Evolutionary conservation across 1,140 invertebrate species (phyloP), one percentile per base, ranked within the genome.

Genomic region (Micrasema minimum): DNA sequence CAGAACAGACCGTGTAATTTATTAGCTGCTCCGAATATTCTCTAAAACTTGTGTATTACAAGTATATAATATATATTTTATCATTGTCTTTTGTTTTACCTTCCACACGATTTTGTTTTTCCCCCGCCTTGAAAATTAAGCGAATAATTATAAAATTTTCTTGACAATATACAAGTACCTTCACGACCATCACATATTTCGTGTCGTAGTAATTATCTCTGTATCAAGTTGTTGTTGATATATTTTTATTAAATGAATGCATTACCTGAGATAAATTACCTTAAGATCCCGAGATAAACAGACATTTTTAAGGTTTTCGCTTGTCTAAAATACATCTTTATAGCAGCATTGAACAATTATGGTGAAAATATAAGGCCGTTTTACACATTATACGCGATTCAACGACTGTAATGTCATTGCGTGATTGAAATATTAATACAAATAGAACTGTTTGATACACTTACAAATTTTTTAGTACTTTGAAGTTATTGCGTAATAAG

Each of bases 41-140:
- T 35, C 37, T 59, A 59, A 16, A 59, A 41, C 37, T 57, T 18
- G 37, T 59, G 35, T 59, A 16, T 22, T 59, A 38, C 37, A 10
- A 18, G 53, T 57, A 31, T n/a, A n/a, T n/a, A n/a, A 31, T 31
- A 31, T 31, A 4, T 31, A 31, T 43, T 16, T 59, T 59, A 38
- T 59, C 55, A 20, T 38, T 18, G 55, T 59, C 35, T 41, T 55
- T 35, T 59, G 37, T 38, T 59, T n/a, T 59, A 59, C 11, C 55
- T 59, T 20, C n/a, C 37, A 20, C 55, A 59, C 55, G 55, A 59
- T 59, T 43, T 38, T 4, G 37, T 59, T 38, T 16, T 43, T 59
- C 37, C 18, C 48, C 50, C 11, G 20, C 48, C 48, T 51, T 51
- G 48, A 51, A 51, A 18, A 22, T 51, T 51, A 51, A 18, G 22